Evolutionary conservation across 2,797 vertebrate species (phyloP), one percentile per base, ranked within the genome.

Genomic region (Aplochiton taeniatus): DNA sequence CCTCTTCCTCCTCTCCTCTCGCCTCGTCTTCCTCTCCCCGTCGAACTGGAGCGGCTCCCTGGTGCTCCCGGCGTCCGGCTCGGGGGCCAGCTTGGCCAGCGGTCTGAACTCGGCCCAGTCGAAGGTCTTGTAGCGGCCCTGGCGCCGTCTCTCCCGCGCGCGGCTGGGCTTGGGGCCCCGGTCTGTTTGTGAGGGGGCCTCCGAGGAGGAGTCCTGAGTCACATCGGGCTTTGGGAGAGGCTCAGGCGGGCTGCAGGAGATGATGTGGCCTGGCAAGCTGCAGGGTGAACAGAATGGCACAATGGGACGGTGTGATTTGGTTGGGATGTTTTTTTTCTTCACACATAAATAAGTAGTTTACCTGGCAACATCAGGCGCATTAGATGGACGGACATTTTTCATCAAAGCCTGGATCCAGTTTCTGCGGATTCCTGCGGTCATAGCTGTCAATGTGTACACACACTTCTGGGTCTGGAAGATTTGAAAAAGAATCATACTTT

Each of bases 401-500:
- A 85, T 86, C 58, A 92, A 79, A 10, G 90, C 89, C 69, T 89
- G 85, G 70, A 92, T 90, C 91, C 91, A 92, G 78, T 90, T 91
- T 70, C 68, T 86, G 11, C 90, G 87, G 58, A 91, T 91, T 60
- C 90, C 90, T 4, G 89, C 80, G 0, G 91, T 92, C 90, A 90
- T 84, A 63, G 89, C 86, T 0, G 90, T 89, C 75, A 92, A 46
- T 0, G 81, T 91, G 83, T 70, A 79, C 57, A 87, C 57, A 0
- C 72, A 71, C 9, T 69, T 71, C 1, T 56, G 75, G 7, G 88
- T 91, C 91, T 91, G 58, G 0, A 12, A 43, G 8, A 60, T 1
- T 42, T n/a, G 12, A 69, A 61, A 43, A n/a, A 31, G 44, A 12
- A 18, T 11, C 6, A 16, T 43, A 31, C 11, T 19, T 53, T 53